These are phyloP conservation scores for Lasius platythorax DNA, from an alignment of 2,888 invertebrate genomes.

Conservation along the genomic window DNA sequence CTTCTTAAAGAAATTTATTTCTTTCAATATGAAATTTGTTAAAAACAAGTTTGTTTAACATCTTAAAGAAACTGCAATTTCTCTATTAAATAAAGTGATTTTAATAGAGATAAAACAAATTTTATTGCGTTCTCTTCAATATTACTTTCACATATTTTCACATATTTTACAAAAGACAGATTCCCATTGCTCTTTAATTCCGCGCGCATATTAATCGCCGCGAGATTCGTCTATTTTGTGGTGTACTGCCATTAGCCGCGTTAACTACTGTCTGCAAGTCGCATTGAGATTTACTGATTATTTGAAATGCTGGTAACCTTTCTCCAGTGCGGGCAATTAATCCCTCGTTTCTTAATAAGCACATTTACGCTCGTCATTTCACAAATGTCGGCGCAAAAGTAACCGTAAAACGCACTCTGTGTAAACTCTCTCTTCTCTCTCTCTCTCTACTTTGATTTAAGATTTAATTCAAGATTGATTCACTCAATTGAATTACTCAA, in stretches of 20 bases:
- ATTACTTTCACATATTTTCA: background rate
- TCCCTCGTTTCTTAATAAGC: slow-evolving; percentile 6
- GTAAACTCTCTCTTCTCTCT: too few relatives aligned
- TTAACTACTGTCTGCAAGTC: too few relatives aligned
- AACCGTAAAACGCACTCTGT: too few relatives aligned
- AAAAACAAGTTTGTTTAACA: background rate
- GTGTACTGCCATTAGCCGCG: slow-evolving; percentile 12
- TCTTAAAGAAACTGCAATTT: background rate
- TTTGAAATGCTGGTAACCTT: slow-evolving; percentile 17
- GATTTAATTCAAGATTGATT: too few relatives aligned
- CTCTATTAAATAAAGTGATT: background rate
- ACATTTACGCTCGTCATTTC: slow-evolving; percentile 1
- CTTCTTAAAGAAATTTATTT: background rate
- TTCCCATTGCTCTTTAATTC: slow-evolving; percentile 7
- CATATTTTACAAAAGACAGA: slow-evolving; percentile 1
- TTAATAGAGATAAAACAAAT: background rate
- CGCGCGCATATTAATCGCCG: background rate
- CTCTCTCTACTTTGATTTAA: too few relatives aligned
- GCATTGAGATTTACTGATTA: slow-evolving; percentile 14
- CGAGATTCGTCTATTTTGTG: slow-evolving; percentile 27
- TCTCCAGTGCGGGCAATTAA: background rate
- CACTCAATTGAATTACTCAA: slow-evolving; percentile 25
- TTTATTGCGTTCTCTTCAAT: background rate
- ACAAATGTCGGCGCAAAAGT: too few relatives aligned
- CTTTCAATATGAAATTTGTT: background rate